Percentiles rank a stretch among this genome's conserved stretches.
Evolutionary conservation across 1,140 invertebrate genomes (phyloP).

Genomic region (Lasaia peninsularis): DNA sequence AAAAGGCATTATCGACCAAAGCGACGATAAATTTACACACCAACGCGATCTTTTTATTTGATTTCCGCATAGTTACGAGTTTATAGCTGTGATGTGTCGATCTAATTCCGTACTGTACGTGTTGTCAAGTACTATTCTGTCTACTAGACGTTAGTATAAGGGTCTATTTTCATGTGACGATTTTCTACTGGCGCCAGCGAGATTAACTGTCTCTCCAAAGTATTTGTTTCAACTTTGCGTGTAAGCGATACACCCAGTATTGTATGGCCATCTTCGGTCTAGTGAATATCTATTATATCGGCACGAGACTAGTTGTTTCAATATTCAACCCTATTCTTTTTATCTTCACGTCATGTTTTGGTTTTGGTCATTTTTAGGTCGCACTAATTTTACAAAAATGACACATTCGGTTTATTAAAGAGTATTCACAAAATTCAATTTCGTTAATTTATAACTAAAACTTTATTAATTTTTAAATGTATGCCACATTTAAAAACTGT

Average conservation of each 20-base stretch:
- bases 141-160: constrained; percentile 44
- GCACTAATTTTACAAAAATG: too few relatives aligned
- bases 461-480: too few relatives aligned
- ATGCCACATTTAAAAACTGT: too few relatives aligned
- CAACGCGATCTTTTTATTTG: constrained; percentile 61
- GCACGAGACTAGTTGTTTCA: constrained; percentile 54
- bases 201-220: constrained; percentile 58
- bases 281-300: constrained; percentile 69
- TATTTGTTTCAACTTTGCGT: constrained; percentile 64
- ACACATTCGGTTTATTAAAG: too few relatives aligned
- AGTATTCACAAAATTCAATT: too few relatives aligned
- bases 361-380: neutral
- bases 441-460: too few relatives aligned
- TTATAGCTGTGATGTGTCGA: constrained; percentile 52
- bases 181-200: constrained; percentile 60
- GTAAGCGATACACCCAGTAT: constrained; percentile 66
- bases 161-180: constrained; percentile 56
- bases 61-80: constrained; percentile 68
- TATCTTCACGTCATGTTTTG: neutral
- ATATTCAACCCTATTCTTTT: constrained; percentile 51
- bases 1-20: constrained; percentile 51
- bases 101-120: constrained; percentile 60
- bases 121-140: constrained; percentile 52
- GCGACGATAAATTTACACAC: constrained; percentile 66
- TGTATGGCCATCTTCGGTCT: constrained; percentile 62